Conservation (phyloP, 2,113 vertebrate genomes). For the Potamarius usumacintae region DNA sequence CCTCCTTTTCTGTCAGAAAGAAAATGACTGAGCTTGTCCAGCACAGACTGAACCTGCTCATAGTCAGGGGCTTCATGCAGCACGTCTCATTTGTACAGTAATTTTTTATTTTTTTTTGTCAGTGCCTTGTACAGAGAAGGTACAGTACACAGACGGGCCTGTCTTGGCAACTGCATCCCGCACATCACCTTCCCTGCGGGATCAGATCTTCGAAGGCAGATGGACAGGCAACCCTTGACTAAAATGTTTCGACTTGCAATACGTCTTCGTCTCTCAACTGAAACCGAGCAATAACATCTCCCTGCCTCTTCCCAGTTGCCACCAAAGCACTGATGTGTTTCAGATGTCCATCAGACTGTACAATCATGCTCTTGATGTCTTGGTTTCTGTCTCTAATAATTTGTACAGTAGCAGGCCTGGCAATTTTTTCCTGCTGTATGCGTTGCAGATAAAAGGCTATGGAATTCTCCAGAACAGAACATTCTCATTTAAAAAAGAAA, state of each 20-base stretch:
- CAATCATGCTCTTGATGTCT: slow-evolving; percentile 6
- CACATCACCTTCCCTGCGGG: slow-evolving; percentile 7
- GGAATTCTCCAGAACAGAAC: slow-evolving; percentile 33
- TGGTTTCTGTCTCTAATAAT: slow-evolving; percentile 35
- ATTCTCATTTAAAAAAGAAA: slow-evolving; percentile 15
- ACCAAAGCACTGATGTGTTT: slow-evolving; percentile 56
- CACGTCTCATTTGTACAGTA: slow-evolving; percentile 12
- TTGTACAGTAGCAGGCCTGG: slow-evolving; percentile 36
- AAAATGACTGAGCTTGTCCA: slow-evolving; percentile 55
- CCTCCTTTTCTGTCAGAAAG: slow-evolving; percentile 46
- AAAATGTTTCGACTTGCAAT: slow-evolving; percentile 53
- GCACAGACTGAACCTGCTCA: slow-evolving; percentile 19
- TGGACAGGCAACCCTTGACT: slow-evolving; percentile 43
- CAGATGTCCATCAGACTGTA: slow-evolving; percentile 31
- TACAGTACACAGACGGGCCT: slow-evolving; percentile 31
- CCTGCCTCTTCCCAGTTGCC: slow-evolving; percentile 46
- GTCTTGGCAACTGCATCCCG: background rate
- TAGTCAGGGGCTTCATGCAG: slow-evolving; percentile 3
- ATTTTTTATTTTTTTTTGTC: slow-evolving; percentile 33
- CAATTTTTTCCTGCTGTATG: slow-evolving; percentile 43
- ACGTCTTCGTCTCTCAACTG: slow-evolving; percentile 32
- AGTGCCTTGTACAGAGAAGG: slow-evolving; percentile 61
- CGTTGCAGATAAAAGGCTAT: slow-evolving; percentile 39
- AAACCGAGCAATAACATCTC: slow-evolving; percentile 59
- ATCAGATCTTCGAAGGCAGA: slow-evolving; percentile 24